Evolutionary conservation across 2,797 vertebrate species (phyloP), one percentile per base, ranked within the genome.

Genomic region (Gymnopithys bicolor): DNA sequence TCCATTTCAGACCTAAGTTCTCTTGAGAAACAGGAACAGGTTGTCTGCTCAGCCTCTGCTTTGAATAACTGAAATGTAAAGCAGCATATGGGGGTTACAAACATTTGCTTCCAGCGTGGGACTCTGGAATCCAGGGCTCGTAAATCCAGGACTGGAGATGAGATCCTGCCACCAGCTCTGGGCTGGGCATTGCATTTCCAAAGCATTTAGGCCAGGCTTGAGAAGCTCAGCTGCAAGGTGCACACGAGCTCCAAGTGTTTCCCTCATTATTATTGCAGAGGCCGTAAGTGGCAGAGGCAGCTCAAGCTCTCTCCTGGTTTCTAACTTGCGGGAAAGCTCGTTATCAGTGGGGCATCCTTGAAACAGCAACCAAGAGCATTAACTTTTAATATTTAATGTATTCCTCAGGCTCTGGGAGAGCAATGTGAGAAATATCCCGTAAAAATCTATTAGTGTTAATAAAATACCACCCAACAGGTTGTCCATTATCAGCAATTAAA

Each of bases 381-480:
- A 73, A 96, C 91, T 97, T 96, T 98, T 95, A 97, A 98, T 97
- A 97, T 97, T 98, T 98, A 97, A 98, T 97, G 97, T 89, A 96
- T 96, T 96, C 96, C 80, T 87, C 89, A 94, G 96, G 96, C 97
- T 97, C 97, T 81, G 43, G 58, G 96, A 97, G 95, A 97, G 94
- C 93, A 93, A 97, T 85, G 96, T 96, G 97, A 98, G 97, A 98
- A 97, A 97, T 94, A 96, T 89, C 96, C 97, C 97, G 95, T 97
- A 97, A 97, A 97, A 97, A 96, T 96, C 97, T 97, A 97, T 97
- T 95, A 94, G 95, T 76, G 92, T 97, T 98, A 98, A 98, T 97
- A 97, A 98, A 98, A 97, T 97, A 96, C 96, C 95, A 97, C 94
- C 95, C 97, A 96, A 95, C 92, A 91, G 92, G 96, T 93, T 97